Conservation (phyloP, 2,888 invertebrate species). For the Thysanoteuthis rhombus region DNA sequence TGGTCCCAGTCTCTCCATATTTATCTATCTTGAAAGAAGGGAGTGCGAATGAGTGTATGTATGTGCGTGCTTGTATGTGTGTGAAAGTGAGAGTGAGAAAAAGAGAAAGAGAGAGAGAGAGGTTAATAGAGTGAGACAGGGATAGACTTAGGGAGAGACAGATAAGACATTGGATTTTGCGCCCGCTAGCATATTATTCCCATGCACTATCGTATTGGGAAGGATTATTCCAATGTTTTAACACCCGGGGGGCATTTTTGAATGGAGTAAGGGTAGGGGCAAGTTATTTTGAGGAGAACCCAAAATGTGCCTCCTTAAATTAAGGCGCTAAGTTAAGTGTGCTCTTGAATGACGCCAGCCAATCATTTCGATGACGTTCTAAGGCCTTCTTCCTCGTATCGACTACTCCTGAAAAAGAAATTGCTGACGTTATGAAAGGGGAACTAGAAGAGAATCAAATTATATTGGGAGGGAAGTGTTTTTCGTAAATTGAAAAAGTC, state of each 20-base stretch:
- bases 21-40: no score
- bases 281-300: neutral
- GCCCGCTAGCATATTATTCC: no score
- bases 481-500: neutral
- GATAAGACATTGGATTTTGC: no score
- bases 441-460: neutral
- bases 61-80: no score
- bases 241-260: neutral
- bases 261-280: neutral
- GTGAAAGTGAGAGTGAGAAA: no score
- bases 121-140: no score
- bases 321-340: neutral
- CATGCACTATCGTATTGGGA: neutral
- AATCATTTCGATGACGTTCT: neutral
- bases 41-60: no score
- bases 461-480: neutral
- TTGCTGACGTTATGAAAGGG: neutral
- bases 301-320: neutral
- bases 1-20: no score
- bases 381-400: neutral
- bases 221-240: neutral
- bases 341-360: neutral
- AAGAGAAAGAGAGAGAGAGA: no score
- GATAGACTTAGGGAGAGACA: no score
- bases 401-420: neutral